Conservation (phyloP, 2,113 vertebrate species). For the Glaucomys volans region DNA sequence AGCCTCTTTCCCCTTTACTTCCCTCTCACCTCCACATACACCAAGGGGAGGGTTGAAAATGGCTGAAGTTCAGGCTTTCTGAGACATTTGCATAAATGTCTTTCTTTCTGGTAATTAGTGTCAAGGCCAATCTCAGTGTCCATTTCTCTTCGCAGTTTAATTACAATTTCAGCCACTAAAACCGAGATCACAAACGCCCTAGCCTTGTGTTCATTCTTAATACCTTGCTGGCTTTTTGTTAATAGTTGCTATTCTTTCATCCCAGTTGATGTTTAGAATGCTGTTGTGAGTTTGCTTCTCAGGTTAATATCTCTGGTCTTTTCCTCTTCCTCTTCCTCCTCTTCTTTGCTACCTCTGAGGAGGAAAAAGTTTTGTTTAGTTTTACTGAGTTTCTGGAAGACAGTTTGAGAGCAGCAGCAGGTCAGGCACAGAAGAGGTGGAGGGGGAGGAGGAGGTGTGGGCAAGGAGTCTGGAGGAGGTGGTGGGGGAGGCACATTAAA, state of each 20-base stretch:
- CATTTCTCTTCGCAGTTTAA: constrained; percentile 96
- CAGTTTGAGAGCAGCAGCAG: constrained; percentile 79
- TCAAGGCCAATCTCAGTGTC: constrained; percentile 96
- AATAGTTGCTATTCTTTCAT: constrained; percentile 83
- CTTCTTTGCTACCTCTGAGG: constrained; percentile 39
- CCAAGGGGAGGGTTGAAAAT: constrained; percentile 65
- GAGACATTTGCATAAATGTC: constrained; percentile 96
- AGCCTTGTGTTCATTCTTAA: constrained; percentile 88
- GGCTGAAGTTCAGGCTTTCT: constrained; percentile 88
- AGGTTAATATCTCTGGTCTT: constrained; percentile 62
- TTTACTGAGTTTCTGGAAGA: constrained; percentile 77
- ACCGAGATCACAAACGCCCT: constrained; percentile 89
- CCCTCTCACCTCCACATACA: constrained; percentile 68
- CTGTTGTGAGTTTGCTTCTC: constrained; percentile 62
- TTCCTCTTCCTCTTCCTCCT: constrained; percentile 39
- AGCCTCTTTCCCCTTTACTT: constrained; percentile 72
- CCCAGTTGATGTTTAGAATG: constrained; percentile 71
- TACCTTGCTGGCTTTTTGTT: constrained; percentile 86
- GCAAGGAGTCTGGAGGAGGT: constrained; percentile 56
- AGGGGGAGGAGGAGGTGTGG: constrained; percentile 13
- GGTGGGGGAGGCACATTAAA: constrained; percentile 77
- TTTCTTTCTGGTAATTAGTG: constrained; percentile 98
- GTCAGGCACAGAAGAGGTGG: constrained; percentile 80
- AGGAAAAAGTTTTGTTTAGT: constrained; percentile 65
- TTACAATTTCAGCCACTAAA: constrained; percentile 96